These are phyloP conservation scores for Drosophila triauraria DNA, from an alignment of 1,140 invertebrate genomes.

Conservation along the genomic window DNA sequence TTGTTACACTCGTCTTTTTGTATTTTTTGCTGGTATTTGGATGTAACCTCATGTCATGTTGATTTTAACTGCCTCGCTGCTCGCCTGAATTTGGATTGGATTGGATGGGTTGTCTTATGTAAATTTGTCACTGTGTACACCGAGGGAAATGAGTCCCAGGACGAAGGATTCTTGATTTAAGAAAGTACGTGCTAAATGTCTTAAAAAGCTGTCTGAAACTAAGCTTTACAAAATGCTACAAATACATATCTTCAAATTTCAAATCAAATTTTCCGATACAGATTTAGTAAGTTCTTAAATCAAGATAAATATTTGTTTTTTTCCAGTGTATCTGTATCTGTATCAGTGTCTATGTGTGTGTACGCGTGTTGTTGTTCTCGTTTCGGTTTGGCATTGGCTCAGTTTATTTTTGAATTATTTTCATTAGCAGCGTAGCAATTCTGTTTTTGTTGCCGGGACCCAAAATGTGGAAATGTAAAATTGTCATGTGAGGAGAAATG, in stretches of 20 bases:
- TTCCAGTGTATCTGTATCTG: slow-evolving; percentile 13
- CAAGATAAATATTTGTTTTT: not conserved
- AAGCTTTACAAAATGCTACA: not conserved
- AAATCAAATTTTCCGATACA: too few relatives aligned
- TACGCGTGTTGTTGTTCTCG: slow-evolving; percentile 58
- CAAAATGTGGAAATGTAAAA: slow-evolving; percentile 44
- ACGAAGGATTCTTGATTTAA: not conserved
- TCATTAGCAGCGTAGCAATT: slow-evolving; percentile 38
- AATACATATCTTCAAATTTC: too few relatives aligned
- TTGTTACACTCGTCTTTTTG: slow-evolving; percentile 8
- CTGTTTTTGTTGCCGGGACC: slow-evolving; percentile 36
- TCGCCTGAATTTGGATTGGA: slow-evolving; percentile 35
- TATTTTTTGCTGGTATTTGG: slow-evolving; percentile 5
- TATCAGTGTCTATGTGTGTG: slow-evolving; percentile 32
- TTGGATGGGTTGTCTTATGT: slow-evolving; percentile 52
- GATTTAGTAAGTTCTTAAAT: not conserved
- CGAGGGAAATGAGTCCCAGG: not conserved
- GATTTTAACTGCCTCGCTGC: slow-evolving; percentile 51
- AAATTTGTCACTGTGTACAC: slow-evolving; percentile 36
- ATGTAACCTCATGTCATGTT: slow-evolving; percentile 48
- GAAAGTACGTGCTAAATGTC: not conserved
- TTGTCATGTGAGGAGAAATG: slow-evolving; percentile 47
- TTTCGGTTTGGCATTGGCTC: slow-evolving; percentile 61
- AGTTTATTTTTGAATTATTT: slow-evolving; percentile 64
- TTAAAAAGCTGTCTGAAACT: too few relatives aligned